Conservation (phyloP, 1,140 invertebrate genomes). For the Gryllus bimaculatus region DNA sequence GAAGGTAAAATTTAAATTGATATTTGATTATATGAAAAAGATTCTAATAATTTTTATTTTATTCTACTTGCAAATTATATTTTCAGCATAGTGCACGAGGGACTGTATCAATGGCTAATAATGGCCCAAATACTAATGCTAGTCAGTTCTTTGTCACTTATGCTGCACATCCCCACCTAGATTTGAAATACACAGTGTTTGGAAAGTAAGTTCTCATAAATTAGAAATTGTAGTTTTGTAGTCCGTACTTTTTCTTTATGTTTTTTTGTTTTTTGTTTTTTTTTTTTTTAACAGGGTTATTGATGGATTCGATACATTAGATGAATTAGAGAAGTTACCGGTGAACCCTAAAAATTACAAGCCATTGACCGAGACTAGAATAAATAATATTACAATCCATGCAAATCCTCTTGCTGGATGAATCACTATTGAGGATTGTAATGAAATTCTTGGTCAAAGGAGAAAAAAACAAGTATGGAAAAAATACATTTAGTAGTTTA, state of each 20-base stretch:
- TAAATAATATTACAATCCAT: conserved; percentile 87
- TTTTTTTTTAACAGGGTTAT: conserved; percentile 69
- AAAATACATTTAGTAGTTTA: not conserved
- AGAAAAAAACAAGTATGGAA: not conserved
- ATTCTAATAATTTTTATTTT: not conserved
- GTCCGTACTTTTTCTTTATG: not conserved
- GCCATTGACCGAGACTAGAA: conserved; percentile 72
- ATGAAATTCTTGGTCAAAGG: not conserved
- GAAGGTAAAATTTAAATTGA: conserved; percentile 49
- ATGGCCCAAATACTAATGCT: conserved; percentile 96
- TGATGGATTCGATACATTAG: conserved; percentile 91
- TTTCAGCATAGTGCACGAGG: conserved; percentile 76
- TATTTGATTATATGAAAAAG: not conserved
- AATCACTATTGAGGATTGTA: conserved; percentile 22
- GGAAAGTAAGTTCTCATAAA: conserved; percentile 62
- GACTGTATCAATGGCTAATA: conserved; percentile 96
- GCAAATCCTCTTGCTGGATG: conserved; percentile 86
- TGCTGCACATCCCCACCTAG: conserved; percentile 86
- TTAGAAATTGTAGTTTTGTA: not conserved
- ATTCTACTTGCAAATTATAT: conserved; percentile 22
- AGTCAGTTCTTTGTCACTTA: conserved; percentile 98
- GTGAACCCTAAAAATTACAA: conserved; percentile 89
- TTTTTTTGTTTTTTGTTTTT: conserved; percentile 8
- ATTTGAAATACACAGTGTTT: conserved; percentile 95
- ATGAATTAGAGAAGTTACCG: conserved; percentile 90